A percentile compares a stretch with the other conserved stretches of the same genome.
Evolutionary conservation across 30 jellyfish, hydroid and myxozoan species (phyloP).

Genomic region (Aurelia aurita complex sp. Pacific): DNA sequence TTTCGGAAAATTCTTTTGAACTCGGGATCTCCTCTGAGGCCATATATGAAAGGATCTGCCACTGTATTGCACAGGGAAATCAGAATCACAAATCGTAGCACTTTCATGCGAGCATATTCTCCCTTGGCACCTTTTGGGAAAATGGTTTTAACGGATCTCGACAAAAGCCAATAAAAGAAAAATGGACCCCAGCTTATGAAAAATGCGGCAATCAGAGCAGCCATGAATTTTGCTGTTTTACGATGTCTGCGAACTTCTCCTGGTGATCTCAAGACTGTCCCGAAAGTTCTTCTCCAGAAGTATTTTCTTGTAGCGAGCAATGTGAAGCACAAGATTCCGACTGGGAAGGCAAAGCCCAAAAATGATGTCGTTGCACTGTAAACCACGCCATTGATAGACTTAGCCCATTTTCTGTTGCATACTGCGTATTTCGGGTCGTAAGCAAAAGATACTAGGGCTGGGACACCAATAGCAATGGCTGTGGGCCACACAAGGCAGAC

Average conservation of each 20-base stretch:
- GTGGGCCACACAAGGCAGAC: conserved; percentile 2
- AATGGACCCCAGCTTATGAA: background rate
- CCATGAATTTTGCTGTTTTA: background rate
- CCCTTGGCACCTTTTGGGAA: conserved; percentile 38
- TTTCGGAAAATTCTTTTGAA: background rate
- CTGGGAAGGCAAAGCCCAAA: conserved; percentile 5
- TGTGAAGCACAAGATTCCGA: conserved; percentile 1
- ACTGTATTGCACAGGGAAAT: conserved; percentile 17
- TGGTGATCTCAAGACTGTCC: background rate
- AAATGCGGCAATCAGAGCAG: conserved; percentile 2
- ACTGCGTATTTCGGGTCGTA: conserved; percentile 1
- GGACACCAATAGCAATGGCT: conserved; percentile 7
- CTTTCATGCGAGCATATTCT: conserved; percentile 11
- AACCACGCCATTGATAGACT: background rate
- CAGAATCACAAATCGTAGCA: conserved; percentile 1
- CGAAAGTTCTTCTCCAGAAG: conserved; percentile 3
- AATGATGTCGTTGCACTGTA: background rate
- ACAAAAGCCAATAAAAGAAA: conserved; percentile 10
- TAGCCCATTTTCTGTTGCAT: conserved; percentile 25
- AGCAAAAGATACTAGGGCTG: background rate
- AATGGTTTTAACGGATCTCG: background rate
- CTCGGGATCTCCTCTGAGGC: background rate
- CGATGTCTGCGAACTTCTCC: background rate
- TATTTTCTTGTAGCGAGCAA: conserved; percentile 3
- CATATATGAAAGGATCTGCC: conserved; percentile 24